phyloP scores from a whole-genome alignment of 35 echinoderm and acorn worm species.

The Nesometra sesokonis region DNA sequence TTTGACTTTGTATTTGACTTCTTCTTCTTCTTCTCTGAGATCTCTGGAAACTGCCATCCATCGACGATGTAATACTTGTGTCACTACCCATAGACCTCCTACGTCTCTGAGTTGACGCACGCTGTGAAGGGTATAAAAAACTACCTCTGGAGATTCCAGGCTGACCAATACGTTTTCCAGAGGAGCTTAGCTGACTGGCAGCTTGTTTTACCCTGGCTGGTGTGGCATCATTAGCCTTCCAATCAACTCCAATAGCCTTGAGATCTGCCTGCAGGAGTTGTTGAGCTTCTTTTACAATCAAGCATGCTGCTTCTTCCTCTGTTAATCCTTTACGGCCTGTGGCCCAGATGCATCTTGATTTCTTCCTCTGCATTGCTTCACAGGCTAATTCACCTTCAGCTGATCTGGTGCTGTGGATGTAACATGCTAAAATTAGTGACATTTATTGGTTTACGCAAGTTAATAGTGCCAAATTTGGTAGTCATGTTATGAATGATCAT shows the following conservation, averaged over 20 bases:
- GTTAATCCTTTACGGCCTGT: constrained; percentile 90
- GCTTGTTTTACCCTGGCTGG: neutral
- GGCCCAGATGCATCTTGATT: constrained; percentile 86
- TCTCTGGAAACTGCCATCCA: neutral
- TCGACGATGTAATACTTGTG: neutral
- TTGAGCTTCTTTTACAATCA: constrained; percentile 83
- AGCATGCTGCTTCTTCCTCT: constrained; percentile 65
- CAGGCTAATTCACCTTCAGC: constrained; percentile 68
- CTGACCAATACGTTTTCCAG: neutral
- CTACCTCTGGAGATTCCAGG: neutral
- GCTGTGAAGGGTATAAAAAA: neutral
- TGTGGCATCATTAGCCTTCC: constrained; percentile 26
- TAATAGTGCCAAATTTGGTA: too few species aligned
- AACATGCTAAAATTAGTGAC: too few species aligned
- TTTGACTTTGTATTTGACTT: neutral
- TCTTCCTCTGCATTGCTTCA: constrained; percentile 71
- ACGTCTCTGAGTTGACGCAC: neutral
- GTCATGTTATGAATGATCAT: too few species aligned
- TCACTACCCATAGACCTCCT: neutral
- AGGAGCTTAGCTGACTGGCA: neutral
- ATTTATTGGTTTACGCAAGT: too few species aligned
- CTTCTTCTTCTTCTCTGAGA: neutral
- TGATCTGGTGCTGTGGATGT: constrained; percentile 65
- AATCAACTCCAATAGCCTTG: constrained; percentile 53
- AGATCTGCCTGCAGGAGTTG: constrained; percentile 61